Base-by-base conservation (phyloP, 1,140 invertebrate species). In the Drosophila orosa region DNA sequence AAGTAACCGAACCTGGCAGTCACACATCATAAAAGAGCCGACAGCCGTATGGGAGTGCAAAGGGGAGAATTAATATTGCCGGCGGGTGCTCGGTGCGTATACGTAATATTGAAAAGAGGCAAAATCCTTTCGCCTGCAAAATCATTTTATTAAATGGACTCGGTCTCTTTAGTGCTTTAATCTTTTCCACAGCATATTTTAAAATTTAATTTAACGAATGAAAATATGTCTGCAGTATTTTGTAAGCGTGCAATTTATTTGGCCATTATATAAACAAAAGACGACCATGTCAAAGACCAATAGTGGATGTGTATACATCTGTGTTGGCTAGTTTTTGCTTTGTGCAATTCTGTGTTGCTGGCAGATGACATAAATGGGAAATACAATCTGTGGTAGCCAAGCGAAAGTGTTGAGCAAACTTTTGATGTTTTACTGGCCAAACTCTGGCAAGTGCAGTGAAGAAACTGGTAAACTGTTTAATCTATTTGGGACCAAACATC, bases 21-120 rank as follows among this genome's bases (percentile, higher is more conserved):
- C 72, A 76, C 80, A 84, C 80, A 76, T 80, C 76, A 80, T 84
- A 76, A 84, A 84, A 63, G 74, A 76, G 52, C 39, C 60, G 24
- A 19, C 8, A 33, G 22, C 7, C 44, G 8, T 6, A 17, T 19
- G 29, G 29, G 40, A 13, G 12, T 45, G 31, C 13, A 13, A 19
- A 19, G 15, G 45, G 58, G 27, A 69, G 83, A 73, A 80, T 73
- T 84, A 80, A 84, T 66, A 73, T 85, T 59, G 76, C 76, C 76
- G 76, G 76, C 66, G 72, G 81, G 72, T 72, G 40, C 54, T 47
- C 66, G 42, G 5, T 83, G 66, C 80, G 80, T 76, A 83, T 83
- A 66, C 65, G 76, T 76, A 60, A 83, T 83, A 78, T 83, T 62
- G 57, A 31, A 76, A 62, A 52, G 40, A 71, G 56, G 35, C 25